These are phyloP conservation scores for Callipepla californica DNA, from an alignment of 2,113 vertebrate genomes.

Conservation along the genomic window DNA sequence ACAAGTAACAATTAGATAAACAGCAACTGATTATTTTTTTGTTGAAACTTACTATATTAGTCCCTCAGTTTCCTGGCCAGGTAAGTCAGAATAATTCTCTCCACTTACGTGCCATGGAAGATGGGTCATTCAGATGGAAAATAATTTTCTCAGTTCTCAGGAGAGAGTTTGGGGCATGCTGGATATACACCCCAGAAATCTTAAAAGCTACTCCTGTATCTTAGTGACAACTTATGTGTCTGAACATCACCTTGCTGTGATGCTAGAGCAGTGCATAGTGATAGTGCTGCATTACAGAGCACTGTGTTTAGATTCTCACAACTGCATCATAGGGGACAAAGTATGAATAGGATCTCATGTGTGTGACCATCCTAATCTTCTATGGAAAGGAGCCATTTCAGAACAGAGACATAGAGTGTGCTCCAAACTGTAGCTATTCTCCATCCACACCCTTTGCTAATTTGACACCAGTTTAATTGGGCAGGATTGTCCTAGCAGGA, in stretches of 20 bases:
- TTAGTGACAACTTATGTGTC: neutral
- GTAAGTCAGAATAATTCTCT: conserved; percentile 17
- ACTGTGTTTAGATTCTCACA: neutral
- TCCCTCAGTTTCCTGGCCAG: neutral
- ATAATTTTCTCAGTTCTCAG: neutral
- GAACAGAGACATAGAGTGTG: neutral
- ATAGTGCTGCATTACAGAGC: neutral
- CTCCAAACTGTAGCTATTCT: neutral
- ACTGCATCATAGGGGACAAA: neutral
- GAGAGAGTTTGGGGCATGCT: neutral
- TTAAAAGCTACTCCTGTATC: neutral
- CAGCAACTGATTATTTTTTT: neutral
- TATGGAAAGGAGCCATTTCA: neutral
- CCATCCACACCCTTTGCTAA: conserved; percentile 35
- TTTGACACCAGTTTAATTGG: conserved; percentile 74
- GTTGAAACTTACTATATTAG: neutral
- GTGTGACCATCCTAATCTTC: neutral
- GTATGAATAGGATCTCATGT: neutral
- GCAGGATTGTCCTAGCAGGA: conserved; percentile 34
- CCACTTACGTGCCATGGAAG: neutral
- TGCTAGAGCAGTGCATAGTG: neutral
- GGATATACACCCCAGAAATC: neutral
- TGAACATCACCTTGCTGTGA: neutral
- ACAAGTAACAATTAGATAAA: neutral
- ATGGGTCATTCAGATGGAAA: neutral